Percentiles rank a stretch among this genome's conserved stretches.
phyloP scores from a whole-genome alignment of 2,113 vertebrate species.

The Sprattus sprattus region DNA sequence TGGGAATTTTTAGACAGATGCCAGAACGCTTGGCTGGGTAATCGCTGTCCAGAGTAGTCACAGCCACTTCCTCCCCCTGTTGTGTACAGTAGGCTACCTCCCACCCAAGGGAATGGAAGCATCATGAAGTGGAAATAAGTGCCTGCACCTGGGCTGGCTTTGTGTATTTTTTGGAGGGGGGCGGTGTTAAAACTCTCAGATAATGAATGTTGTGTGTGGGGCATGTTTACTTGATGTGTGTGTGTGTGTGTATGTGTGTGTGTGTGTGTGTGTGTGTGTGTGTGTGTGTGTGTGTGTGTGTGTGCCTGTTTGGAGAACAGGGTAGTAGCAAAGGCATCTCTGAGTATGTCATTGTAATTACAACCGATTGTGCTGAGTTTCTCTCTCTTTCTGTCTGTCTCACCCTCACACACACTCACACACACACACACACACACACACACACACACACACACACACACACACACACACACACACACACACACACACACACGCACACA shows the following conservation, averaged over 20 bases:
- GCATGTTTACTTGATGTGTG: not conserved
- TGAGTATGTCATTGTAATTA: conserved; percentile 1
- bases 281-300: conserved; percentile 35
- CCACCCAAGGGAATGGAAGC: not conserved
- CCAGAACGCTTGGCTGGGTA: not conserved
- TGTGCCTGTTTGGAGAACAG: not conserved
- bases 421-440: conserved; percentile 3
- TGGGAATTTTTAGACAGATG: not conserved
- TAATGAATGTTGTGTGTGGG: conserved; percentile 28
- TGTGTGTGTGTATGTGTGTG: conserved; percentile 5
- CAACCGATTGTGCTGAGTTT: not conserved
- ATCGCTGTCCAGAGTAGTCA: not conserved
- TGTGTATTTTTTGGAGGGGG: conserved; percentile 8
- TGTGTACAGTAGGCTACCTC: not conserved
- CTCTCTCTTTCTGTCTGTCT: not conserved
- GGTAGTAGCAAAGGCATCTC: not conserved
- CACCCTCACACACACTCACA: not conserved
- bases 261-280: conserved; percentile 19
- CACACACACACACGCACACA: not conserved
- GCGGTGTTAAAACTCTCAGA: conserved; percentile 36
- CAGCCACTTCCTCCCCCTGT: not conserved
- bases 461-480: not conserved
- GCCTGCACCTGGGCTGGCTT: not conserved
- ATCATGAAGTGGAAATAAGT: not conserved
- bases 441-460: not conserved